phyloP scores from a whole-genome alignment of 2,113 vertebrate genomes.

The Sebastes schlegelii region DNA sequence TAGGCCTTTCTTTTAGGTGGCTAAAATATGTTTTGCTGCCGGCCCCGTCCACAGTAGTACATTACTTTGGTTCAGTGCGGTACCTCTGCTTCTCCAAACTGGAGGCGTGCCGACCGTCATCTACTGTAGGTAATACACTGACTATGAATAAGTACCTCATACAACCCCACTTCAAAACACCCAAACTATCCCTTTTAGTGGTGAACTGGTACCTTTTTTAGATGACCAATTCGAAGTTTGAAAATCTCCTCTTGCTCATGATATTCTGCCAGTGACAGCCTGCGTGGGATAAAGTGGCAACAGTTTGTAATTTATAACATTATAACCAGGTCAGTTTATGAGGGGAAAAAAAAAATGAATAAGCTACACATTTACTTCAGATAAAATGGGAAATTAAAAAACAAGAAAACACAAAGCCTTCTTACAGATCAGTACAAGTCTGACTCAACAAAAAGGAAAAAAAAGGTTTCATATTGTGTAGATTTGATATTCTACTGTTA shows the following conservation, averaged over 20 bases:
- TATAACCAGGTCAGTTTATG: neutral
- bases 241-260: slow-evolving; percentile 98
- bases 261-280: slow-evolving; percentile 96
- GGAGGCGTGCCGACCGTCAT: no score
- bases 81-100: no score
- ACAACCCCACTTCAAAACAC: no score
- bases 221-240: slow-evolving; percentile 93
- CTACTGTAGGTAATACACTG: no score
- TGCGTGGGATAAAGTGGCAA: slow-evolving; percentile 52
- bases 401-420: neutral
- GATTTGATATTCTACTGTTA: neutral
- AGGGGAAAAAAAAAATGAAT: neutral
- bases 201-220: slow-evolving; percentile 90
- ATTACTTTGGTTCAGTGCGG: no score
- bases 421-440: neutral
- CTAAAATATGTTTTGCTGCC: no score
- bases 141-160: no score
- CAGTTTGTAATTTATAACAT: neutral
- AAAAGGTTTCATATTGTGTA: neutral
- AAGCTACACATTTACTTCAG: neutral
- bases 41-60: no score
- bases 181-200: no score
- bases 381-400: neutral
- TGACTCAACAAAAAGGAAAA: neutral
- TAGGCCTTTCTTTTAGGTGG: no score